These are phyloP conservation scores for Dugesia japonica DNA, from an alignment of 2,888 invertebrate species.

Conservation along the genomic window DNA sequence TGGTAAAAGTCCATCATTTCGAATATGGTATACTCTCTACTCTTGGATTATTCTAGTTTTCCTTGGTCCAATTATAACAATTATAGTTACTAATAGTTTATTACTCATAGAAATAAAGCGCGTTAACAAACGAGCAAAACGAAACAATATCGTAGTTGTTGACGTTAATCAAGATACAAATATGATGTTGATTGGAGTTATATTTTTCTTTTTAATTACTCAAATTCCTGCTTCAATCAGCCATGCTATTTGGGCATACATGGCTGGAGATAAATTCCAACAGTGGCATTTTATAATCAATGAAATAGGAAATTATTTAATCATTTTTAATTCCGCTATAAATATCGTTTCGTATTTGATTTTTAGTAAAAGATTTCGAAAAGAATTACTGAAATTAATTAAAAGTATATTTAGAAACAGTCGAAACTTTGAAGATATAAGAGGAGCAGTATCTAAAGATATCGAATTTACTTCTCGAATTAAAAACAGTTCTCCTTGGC, in stretches of 20 bases:
- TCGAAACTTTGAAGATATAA: neutral
- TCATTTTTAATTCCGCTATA: neutral
- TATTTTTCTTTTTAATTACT: neutral
- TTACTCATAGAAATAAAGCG: neutral
- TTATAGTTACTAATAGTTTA: neutral
- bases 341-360: neutral
- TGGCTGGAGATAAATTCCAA: slow-evolving; percentile 5
- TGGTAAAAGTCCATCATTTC: slow-evolving; percentile 36
- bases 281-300: neutral
- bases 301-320: slow-evolving; percentile 12
- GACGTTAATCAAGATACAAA: slow-evolving; percentile 1
- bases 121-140: neutral
- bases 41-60: neutral
- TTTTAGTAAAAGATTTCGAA: slow-evolving; percentile 1
- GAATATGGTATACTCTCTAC: slow-evolving; percentile 1
- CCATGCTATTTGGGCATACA: neutral
- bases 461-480: neutral
- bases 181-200: neutral
- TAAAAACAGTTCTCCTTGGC: neutral
- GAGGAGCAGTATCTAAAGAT: neutral
- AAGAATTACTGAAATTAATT: neutral
- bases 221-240: slow-evolving; percentile 3
- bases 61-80: neutral
- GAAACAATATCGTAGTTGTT: neutral
- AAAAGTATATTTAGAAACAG: neutral